Base-by-base conservation (phyloP, 2,888 invertebrate genomes). In the Andrena praecox region DNA sequence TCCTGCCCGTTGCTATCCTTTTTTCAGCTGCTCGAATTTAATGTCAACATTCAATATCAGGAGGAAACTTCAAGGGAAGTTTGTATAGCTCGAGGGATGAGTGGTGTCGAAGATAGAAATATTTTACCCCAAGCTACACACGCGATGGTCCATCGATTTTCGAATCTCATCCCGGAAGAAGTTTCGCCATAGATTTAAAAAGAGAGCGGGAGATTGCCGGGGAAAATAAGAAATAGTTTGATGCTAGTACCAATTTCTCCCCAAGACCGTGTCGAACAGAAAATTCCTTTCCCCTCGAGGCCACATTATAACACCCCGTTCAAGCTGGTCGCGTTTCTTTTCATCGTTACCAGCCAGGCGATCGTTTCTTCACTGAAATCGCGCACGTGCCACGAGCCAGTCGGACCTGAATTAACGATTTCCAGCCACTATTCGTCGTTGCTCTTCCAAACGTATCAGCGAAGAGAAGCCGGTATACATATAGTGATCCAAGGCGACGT, bases 371-470 rank as follows among this genome's bases (percentile, higher is more conserved):
- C 35, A 2, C 24, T 33, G 2, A 48, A 60, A 60, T 42, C 7
- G 29, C 16, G 20, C 50, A 35, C 52, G 35, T 52, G 24, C 62
- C 35, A 24, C 33, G 5, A 33, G 27, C 62, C 71, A 62, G 20
- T 31, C n/a, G 31, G 20, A 50, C 12, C 56, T 24, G 48, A 77
- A 77, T 77, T 64, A 73, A 74, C 62, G 42, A 59, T 73, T 59
- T 48, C 6, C 6, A 16, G 33, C 48, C n/a, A 42, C 16, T 27
- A 52, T 66, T 59, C 75, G 29, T 52, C 59, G 27, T 29, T 29
- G 59, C 50, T 50, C 35, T 48, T 64, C 56, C 48, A 16, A 56
- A 10, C 72, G 71, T 71, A 50, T 50, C 71, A 20, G 29, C n/a
- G 16, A 16, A 63, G 31, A 4, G 35, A 33, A 63, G 20, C 35